Percentiles rank a stretch among this genome's conserved stretches.
These are phyloP conservation scores for Lysandra coridon DNA, from an alignment of 2,888 invertebrate species.

Conservation along the genomic window DNA sequence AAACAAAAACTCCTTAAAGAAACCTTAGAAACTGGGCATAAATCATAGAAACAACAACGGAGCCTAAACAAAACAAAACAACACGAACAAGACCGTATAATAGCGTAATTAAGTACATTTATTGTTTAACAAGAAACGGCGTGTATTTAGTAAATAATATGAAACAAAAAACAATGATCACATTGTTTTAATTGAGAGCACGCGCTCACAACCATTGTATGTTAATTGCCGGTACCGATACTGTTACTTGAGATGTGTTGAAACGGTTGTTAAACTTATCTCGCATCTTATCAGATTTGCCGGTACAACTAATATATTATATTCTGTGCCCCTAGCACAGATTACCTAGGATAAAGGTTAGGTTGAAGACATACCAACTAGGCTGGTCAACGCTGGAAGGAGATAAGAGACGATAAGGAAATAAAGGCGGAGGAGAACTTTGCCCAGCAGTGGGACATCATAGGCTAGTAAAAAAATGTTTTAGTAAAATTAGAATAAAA, in stretches of 20 bases:
- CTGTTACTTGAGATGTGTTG: conserved; percentile 35
- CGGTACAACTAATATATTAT: no score
- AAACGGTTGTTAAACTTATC: conserved; percentile 29
- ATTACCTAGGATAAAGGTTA: no score
- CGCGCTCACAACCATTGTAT: conserved; percentile 72
- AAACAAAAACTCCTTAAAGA: no score
- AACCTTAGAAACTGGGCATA: no score
- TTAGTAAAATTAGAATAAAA: no score
- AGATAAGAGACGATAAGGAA: no score
- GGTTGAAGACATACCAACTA: no score
- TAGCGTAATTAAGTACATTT: conserved; percentile 22
- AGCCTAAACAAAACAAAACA: background rate
- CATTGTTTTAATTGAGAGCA: conserved; percentile 65
- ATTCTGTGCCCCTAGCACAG: no score
- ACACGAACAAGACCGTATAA: background rate
- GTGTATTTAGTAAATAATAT: conserved; percentile 35
- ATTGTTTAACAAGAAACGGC: conserved; percentile 19
- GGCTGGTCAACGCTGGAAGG: no score
- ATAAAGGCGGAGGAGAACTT: no score
- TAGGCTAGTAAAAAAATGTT: no score
- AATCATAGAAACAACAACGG: background rate
- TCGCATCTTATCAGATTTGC: background rate
- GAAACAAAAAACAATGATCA: conserved; percentile 58
- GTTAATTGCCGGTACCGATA: conserved; percentile 63
- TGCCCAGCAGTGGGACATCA: no score